Conservation (phyloP, 2,797 vertebrate species). For the Acanthiza pusilla region DNA sequence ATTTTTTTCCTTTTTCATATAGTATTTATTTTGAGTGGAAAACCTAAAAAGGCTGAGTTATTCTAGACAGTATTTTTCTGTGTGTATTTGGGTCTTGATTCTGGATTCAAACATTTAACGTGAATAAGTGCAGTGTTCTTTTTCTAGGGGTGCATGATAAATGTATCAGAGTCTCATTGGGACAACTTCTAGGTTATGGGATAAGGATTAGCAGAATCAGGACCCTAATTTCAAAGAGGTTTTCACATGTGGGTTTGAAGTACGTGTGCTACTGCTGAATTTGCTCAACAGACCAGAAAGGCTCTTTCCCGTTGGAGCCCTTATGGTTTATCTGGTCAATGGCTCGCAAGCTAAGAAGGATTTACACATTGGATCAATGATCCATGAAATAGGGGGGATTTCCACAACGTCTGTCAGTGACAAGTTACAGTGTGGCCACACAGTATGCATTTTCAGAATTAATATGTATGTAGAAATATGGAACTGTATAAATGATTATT, state of each 20-base stretch:
- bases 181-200: background rate
- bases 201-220: slow-evolving; percentile 16
- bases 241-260: slow-evolving; percentile 29
- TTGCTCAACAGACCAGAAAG: slow-evolving; percentile 28
- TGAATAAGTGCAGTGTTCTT: background rate
- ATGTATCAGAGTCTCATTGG: background rate
- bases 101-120: background rate
- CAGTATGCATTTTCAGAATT: slow-evolving; percentile 37
- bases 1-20: background rate
- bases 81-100: background rate
- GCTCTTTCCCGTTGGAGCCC: slow-evolving; percentile 50
- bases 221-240: slow-evolving; percentile 15
- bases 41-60: background rate
- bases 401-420: slow-evolving; percentile 40
- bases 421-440: slow-evolving; percentile 50
- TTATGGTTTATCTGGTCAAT: slow-evolving; percentile 63
- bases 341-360: slow-evolving; percentile 51
- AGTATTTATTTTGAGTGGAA: background rate
- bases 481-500: background rate
- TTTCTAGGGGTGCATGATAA: background rate
- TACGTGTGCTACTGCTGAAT: slow-evolving; percentile 34
- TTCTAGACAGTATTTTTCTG: background rate
- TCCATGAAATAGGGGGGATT: slow-evolving; percentile 65
- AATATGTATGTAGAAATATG: background rate
- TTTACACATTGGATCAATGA: slow-evolving; percentile 55